These are phyloP conservation scores for Malacoctenus gilli DNA, from an alignment of 2,797 vertebrate genomes.

Conservation along the genomic window DNA sequence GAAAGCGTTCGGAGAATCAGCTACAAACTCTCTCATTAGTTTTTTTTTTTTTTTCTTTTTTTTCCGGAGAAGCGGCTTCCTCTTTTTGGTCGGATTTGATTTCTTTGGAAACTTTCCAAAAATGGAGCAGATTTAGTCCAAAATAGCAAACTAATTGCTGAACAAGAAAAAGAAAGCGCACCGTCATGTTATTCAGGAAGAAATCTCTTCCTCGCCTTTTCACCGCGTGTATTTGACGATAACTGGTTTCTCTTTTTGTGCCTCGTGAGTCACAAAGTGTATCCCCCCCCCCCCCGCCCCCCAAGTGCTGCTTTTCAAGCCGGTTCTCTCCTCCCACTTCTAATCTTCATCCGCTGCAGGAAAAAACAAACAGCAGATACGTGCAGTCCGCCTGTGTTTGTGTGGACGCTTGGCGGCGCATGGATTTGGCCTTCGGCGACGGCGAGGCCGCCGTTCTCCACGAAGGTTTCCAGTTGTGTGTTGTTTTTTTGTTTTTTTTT, in stretches of 20 bases:
- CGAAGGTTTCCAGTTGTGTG: conserved; percentile 21
- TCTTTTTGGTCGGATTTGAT: conserved; percentile 31
- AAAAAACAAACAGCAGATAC: conserved; percentile 1
- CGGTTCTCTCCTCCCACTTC: conserved; percentile 8
- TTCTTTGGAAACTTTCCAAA: conserved; percentile 13
- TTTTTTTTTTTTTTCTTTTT: too few relatives aligned
- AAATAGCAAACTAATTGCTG: conserved; percentile 1
- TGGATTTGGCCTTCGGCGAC: conserved; percentile 9
- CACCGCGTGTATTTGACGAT: conserved; percentile 36
- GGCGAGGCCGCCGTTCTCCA: conserved; percentile 6
- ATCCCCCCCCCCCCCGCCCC: too few relatives aligned
- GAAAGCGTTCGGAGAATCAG: conserved; percentile 17
- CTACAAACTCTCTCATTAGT: conserved; percentile 22
- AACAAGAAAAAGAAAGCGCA: too few relatives aligned
- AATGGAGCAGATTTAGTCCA: conserved; percentile 6
- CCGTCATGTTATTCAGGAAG: too few relatives aligned
- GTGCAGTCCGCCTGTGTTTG: neutral
- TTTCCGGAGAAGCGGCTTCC: conserved; percentile 21
- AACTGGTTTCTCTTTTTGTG: conserved; percentile 32
- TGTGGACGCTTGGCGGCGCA: neutral
- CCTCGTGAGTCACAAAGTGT: too few relatives aligned
- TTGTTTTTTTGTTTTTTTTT: too few relatives aligned
- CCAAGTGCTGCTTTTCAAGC: conserved; percentile 19
- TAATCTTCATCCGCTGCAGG: conserved; percentile 4
- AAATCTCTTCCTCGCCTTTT: conserved; percentile 28